A percentile compares a stretch with the other conserved stretches of the same genome.
phyloP scores from a whole-genome alignment of 2,888 invertebrate genomes.

The Habroteleia sp. region DNA sequence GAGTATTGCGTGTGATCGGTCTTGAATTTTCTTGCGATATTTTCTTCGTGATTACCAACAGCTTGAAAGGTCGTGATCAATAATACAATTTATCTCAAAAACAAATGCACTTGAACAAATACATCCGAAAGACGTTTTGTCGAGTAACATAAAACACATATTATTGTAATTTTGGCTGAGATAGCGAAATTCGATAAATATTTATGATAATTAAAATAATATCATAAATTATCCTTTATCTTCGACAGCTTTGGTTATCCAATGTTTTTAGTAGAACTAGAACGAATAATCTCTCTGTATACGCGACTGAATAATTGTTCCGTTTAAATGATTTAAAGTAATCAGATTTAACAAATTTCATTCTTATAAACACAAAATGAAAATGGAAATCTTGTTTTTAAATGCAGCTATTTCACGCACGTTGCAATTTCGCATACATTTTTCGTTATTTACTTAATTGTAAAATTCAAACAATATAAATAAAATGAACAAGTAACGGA shows the following conservation, averaged over 20 bases:
- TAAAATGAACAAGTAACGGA: too few relatives aligned
- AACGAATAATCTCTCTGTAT: too few relatives aligned
- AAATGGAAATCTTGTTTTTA: too few relatives aligned
- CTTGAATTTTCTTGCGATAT: conserved; percentile 4
- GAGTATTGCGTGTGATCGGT: not conserved
- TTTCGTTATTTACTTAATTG: too few relatives aligned
- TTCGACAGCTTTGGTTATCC: not conserved
- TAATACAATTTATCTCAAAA: conserved; percentile 30
- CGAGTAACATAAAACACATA: conserved; percentile 5
- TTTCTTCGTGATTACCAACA: not conserved
- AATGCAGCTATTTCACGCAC: too few relatives aligned
- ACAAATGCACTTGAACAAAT: conserved; percentile 38
- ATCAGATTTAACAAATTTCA: too few relatives aligned
- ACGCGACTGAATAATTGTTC: too few relatives aligned
- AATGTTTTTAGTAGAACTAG: too few relatives aligned
- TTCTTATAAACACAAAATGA: too few relatives aligned
- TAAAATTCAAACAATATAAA: too few relatives aligned
- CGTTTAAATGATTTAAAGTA: too few relatives aligned
- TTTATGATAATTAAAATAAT: conserved; percentile 33
- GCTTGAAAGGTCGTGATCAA: conserved; percentile 23
- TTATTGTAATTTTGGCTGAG: not conserved
- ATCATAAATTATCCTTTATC: not conserved
- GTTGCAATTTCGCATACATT: too few relatives aligned
- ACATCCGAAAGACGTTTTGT: conserved; percentile 14
- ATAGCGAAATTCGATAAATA: conserved; percentile 7